These are phyloP conservation scores for Tigriopus californicus DNA, from an alignment of 2,888 invertebrate genomes.

Conservation along the genomic window DNA sequence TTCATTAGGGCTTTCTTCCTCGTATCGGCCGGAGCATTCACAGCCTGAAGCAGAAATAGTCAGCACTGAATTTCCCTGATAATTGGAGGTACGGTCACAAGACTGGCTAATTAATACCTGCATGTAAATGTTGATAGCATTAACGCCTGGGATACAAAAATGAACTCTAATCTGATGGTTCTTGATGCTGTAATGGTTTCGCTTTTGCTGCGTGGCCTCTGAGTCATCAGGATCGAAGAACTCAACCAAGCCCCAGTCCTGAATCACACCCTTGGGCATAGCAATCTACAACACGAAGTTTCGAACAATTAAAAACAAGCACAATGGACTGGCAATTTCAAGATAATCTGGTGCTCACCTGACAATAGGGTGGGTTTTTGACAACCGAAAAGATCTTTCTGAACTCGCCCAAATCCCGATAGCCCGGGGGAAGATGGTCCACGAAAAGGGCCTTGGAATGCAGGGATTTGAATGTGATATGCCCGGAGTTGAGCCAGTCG, in stretches of 20 bases:
- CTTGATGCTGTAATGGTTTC: constrained; percentile 27
- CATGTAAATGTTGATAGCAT: constrained; percentile 34
- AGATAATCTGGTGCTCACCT: constrained; percentile 25
- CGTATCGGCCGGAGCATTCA: constrained; percentile 20
- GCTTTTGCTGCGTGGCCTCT: constrained; percentile 26
- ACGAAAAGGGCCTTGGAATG: constrained; percentile 35
- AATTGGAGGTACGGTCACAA: too few relatives aligned
- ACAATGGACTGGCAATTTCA: not conserved
- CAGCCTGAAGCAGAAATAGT: not conserved
- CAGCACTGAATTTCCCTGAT: too few relatives aligned
- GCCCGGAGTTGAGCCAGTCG: constrained; percentile 33
- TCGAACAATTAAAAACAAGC: not conserved
- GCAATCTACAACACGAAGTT: constrained; percentile 31
- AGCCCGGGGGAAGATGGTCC: constrained; percentile 33
- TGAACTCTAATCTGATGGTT: constrained; percentile 30
- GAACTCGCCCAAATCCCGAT: constrained; percentile 32
- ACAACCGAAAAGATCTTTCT: constrained; percentile 32
- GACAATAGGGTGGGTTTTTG: constrained; percentile 34
- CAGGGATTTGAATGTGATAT: constrained; percentile 30
- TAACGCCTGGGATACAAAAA: constrained; percentile 34
- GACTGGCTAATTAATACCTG: too few relatives aligned
- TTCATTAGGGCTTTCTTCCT: constrained; percentile 27
- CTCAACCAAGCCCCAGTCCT: constrained; percentile 36
- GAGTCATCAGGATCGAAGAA: constrained; percentile 29
- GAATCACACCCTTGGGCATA: constrained; percentile 31